phyloP scores from a whole-genome alignment of 2,113 vertebrate species.

The Erpornis zantholeuca region DNA sequence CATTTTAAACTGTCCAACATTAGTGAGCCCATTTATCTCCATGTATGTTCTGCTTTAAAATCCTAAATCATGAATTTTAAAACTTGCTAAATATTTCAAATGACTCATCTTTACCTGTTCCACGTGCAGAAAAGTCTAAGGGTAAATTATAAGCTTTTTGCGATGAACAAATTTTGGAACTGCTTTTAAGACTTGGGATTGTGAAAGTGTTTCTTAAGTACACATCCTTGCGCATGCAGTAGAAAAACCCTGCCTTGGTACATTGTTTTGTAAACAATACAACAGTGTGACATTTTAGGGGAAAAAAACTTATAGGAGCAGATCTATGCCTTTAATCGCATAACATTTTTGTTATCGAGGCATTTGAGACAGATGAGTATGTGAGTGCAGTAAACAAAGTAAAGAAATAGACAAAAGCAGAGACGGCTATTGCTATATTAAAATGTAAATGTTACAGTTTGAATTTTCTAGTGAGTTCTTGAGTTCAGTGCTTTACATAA shows the following conservation, averaged over 20 bases:
- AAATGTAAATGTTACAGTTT: constrained; percentile 76
- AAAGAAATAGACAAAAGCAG: constrained; percentile 62
- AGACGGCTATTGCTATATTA: constrained; percentile 64
- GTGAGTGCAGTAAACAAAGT: constrained; percentile 11
- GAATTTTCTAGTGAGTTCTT: constrained; percentile 76
- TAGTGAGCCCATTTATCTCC: constrained; percentile 36
- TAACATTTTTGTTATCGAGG: constrained; percentile 22
- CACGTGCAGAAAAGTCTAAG: neutral
- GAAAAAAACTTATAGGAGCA: neutral
- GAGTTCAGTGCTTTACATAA: constrained; percentile 82
- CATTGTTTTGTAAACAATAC: neutral
- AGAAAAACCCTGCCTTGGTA: neutral
- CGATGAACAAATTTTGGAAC: neutral
- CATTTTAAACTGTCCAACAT: constrained; percentile 45
- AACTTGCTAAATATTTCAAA: constrained; percentile 38
- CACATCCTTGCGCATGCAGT: neutral
- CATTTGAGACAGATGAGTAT: constrained; percentile 16
- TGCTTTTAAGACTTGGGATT: neutral
- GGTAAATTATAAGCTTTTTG: neutral
- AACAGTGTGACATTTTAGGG: neutral
- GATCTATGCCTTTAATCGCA: neutral
- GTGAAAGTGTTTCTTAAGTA: neutral
- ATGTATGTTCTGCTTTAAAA: constrained; percentile 6
- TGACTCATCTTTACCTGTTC: constrained; percentile 1
- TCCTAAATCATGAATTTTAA: constrained; percentile 30